phyloP scores from a whole-genome alignment of 2,888 invertebrate genomes.

The Argyresthia albistria region DNA sequence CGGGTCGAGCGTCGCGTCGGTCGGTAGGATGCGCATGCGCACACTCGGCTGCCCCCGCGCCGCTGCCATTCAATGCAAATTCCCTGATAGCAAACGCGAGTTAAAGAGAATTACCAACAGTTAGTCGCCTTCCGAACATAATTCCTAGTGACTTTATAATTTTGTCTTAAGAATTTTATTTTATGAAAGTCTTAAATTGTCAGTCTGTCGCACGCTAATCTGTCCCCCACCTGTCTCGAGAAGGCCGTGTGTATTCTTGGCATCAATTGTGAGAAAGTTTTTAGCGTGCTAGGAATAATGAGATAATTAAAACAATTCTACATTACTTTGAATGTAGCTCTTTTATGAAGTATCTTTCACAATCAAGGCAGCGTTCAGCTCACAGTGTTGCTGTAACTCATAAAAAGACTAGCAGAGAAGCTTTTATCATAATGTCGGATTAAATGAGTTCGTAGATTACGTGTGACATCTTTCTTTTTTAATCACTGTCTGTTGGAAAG shows the following conservation, averaged over 20 bases:
- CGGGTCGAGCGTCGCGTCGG: neutral
- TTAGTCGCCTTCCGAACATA: slow-evolving; percentile 68
- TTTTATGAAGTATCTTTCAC: too few species aligned
- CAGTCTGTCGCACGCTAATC: slow-evolving; percentile 1
- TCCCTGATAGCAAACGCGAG: slow-evolving; percentile 62
- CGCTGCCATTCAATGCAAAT: slow-evolving; percentile 69
- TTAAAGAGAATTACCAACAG: slow-evolving; percentile 64
- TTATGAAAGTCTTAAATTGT: slow-evolving; percentile 7
- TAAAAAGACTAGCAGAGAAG: too few species aligned
- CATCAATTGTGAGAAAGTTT: too few species aligned
- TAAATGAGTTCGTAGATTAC: too few species aligned
- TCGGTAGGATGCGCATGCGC: neutral
- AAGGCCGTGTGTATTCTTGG: neutral
- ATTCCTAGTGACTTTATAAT: slow-evolving; percentile 41
- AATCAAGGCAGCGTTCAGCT: too few species aligned
- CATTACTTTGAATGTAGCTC: too few species aligned
- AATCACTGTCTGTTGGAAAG: too few species aligned
- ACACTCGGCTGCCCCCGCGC: neutral
- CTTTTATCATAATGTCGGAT: too few species aligned
- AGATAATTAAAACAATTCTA: too few species aligned
- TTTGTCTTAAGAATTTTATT: slow-evolving; percentile 2
- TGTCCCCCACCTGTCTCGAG: slow-evolving; percentile 5
- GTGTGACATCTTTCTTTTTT: too few species aligned
- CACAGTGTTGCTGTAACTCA: too few species aligned
- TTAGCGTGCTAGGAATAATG: too few species aligned